Conservation (phyloP, 2,797 vertebrate genomes). For the Phoeniculus purpureus region DNA sequence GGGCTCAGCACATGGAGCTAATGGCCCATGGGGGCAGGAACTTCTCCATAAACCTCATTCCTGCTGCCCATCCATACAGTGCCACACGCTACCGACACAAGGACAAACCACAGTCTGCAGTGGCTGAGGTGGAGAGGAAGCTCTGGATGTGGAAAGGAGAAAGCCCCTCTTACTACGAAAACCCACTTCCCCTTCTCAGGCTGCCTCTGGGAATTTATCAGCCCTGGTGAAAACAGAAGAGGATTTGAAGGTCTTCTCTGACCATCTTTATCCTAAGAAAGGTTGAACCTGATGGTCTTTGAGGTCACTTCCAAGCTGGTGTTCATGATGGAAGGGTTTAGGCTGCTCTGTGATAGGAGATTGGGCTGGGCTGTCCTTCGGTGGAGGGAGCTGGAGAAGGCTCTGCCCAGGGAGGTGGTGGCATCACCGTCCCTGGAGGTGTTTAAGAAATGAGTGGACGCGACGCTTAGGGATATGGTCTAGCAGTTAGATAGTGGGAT, state of each 20-base stretch:
- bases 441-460: no score
- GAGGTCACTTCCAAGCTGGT: neutral
- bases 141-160: neutral
- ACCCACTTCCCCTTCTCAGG: neutral
- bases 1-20: neutral
- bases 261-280: neutral
- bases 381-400: neutral
- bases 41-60: accelerated
- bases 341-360: neutral
- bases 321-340: neutral
- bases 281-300: neutral
- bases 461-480: no score
- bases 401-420: no score
- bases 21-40: neutral
- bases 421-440: no score
- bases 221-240: neutral
- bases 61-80: neutral
- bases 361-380: neutral
- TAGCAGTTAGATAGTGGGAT: no score
- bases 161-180: conserved; percentile 22
- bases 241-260: neutral
- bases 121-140: neutral
- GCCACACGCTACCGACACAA: neutral
- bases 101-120: neutral
- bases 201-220: neutral